Evolutionary conservation across 2,888 invertebrate species (phyloP).

Genomic region (Onchidella celtica): DNA sequence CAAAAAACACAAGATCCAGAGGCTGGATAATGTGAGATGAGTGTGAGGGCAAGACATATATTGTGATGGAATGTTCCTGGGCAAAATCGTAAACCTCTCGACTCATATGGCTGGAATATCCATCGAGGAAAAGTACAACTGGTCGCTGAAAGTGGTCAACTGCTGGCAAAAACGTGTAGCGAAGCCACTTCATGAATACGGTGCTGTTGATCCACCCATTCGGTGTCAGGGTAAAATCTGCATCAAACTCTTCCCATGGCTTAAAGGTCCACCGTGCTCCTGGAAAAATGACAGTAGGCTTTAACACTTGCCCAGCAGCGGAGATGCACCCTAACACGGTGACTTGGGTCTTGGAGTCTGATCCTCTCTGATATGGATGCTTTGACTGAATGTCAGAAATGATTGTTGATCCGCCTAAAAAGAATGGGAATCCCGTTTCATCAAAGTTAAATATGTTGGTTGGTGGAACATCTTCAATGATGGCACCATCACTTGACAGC

Average conservation of each 20-base stretch:
- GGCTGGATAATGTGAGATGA: slow-evolving; percentile 17
- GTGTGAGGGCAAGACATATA: slow-evolving; percentile 4
- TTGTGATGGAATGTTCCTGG: background rate
- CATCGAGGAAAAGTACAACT: slow-evolving; percentile 7
- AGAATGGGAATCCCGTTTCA: slow-evolving; percentile 25
- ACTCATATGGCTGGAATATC: background rate
- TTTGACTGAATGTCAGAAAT: background rate
- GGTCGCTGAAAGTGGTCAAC: slow-evolving; percentile 1
- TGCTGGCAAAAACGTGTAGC: slow-evolving; percentile 15
- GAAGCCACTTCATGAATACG: slow-evolving; percentile 7
- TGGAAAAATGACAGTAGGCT: background rate
- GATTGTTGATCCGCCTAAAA: background rate
- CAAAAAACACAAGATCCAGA: slow-evolving; percentile 9
- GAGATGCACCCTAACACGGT: slow-evolving; percentile 17
- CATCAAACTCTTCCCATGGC: background rate
- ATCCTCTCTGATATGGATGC: background rate
- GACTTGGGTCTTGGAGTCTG: background rate
- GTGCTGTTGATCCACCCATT: slow-evolving; percentile 18
- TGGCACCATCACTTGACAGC: background rate
- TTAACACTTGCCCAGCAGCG: slow-evolving; percentile 4
- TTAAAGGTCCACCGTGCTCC: background rate
- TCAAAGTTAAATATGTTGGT: slow-evolving; percentile 9
- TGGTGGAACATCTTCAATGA: background rate
- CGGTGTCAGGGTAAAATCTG: background rate
- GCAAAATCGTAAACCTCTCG: background rate